Evolutionary conservation across 2,113 vertebrate genomes (phyloP), one percentile per base, ranked within the genome.

Genomic region (Labeo rohita): DNA sequence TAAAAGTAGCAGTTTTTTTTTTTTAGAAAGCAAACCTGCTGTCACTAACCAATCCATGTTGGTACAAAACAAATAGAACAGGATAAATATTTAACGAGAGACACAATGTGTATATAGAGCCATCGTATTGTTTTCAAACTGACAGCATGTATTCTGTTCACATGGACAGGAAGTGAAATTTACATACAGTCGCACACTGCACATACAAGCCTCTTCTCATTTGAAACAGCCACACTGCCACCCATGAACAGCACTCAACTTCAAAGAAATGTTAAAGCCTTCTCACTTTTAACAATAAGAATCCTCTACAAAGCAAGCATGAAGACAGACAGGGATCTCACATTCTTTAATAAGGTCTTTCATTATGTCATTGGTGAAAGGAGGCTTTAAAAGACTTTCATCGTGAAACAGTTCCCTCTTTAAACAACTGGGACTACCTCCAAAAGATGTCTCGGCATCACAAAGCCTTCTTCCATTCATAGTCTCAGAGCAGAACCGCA

Each of bases 401-500:
- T 83, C 72, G 43, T 86, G 43, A 79, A 63, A 47, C 68, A 47
- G 36, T 76, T 75, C 21, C 66, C 84, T 74, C 59, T 75, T 85
- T 79, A 79, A 85, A 85, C 43, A 75, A 68, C 75, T 85, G 75
- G 65, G 21, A 85, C 61, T 65, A 34, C 49, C 56, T 78, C 85
- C 70, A 80, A 73, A 74, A 34, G 65, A 39, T 39, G 72, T 75
- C 54, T 70, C 18, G 52, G 72, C 59, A 77, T 65, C 59, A 23
- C 36, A 77, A 80, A 45, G 73, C 11, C 61, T 56, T 74, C 52
- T 11, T 70, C 63, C 49, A 83, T 83, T 84, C 82, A 83, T 13
- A 59, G 65, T 23, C 50, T 85, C 59, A 77, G 87, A 91, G 86
- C 65, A 72, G 5, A 86, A 61, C 76, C 70, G 59, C n/a, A 74